Conservation (phyloP, 2,113 vertebrate genomes). For the Peromyscus californicus region DNA sequence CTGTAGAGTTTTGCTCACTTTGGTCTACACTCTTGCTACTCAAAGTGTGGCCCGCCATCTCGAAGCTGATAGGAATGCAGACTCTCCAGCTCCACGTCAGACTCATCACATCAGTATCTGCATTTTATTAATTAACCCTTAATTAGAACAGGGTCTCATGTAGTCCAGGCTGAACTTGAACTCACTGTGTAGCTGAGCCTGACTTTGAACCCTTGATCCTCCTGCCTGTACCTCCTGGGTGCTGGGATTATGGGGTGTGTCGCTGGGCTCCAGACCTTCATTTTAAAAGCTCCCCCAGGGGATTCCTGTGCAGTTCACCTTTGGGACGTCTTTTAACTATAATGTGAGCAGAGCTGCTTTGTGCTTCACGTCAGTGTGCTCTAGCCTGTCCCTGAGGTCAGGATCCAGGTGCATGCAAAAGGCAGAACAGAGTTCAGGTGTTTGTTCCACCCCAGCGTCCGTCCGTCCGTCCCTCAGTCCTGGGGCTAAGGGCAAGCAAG, state of each 20-base stretch:
- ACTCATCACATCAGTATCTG: background rate
- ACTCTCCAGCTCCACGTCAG: background rate
- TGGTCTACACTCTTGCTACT: background rate
- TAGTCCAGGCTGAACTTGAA: background rate
- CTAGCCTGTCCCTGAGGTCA: slow-evolving; percentile 15
- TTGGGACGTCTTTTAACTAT: background rate
- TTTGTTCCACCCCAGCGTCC: background rate
- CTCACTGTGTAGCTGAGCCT: background rate
- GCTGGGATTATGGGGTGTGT: background rate
- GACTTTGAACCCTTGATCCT: background rate
- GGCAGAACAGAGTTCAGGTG: background rate
- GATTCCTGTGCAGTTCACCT: background rate
- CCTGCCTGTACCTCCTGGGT: background rate
- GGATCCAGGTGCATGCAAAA: background rate
- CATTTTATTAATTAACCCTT: background rate
- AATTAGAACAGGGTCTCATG: background rate
- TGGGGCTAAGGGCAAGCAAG: background rate
- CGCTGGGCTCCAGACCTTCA: background rate
- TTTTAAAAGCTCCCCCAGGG: background rate
- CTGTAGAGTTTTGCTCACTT: background rate
- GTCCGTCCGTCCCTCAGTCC: background rate
- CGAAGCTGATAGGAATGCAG: background rate
- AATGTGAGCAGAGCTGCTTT: background rate
- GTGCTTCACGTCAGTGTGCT: background rate
- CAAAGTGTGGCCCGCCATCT: background rate